Base-by-base conservation (phyloP, 1,140 invertebrate species). In the Papilio machaon region DNA sequence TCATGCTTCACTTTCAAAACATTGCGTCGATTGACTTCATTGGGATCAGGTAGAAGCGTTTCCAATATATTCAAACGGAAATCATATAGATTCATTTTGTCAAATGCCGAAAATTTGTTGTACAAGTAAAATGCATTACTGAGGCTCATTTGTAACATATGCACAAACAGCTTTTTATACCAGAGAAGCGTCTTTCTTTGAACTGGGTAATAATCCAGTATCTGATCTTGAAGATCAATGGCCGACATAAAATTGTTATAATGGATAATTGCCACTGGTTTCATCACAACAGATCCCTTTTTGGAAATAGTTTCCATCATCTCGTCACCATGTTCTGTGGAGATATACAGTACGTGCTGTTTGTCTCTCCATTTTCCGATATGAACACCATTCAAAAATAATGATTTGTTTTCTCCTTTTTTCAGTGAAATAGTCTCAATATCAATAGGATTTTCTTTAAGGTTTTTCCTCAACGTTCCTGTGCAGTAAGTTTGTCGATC, bases 211-310 rank as follows among this genome's bases (percentile, higher is more conserved):
- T 90, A 91, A 6, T 83, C 46, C 2, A 91, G 46, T 83, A 91
- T 87, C 76, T 92, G 90, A 81, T 92, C 88, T 79, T 91, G 88
- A 7, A 79, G 79, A 83, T 91, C 86, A 30, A 91, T 76, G 2
- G 86, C 86, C 9, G 82, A 85, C 87, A 91, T 91, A 82, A 82
- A 84, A 38, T 87, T 81, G 73, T 91, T 89, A 75, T 92, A 93
- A 76, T 88, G n/a, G 2, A 83, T 79, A 70, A 91, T 87, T 70
- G 84, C 82, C 19, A 43, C 38, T 49, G 88, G 88, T 81, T 92
- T 92, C 73, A 82, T 2, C 80, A 75, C 78, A 60, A 78, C 80
- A 80, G 70, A 38, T 38, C 84, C 83, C 70, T 86, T 81, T 87
- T 82, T 87, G 52, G 67, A 47, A 30, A 79, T 81, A 46, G 52